A percentile compares a stretch with the other conserved stretches of the same genome.
These are phyloP conservation scores for Caenorhabditis sp. DNA, from an alignment of 2,888 invertebrate species.

Conservation along the genomic window DNA sequence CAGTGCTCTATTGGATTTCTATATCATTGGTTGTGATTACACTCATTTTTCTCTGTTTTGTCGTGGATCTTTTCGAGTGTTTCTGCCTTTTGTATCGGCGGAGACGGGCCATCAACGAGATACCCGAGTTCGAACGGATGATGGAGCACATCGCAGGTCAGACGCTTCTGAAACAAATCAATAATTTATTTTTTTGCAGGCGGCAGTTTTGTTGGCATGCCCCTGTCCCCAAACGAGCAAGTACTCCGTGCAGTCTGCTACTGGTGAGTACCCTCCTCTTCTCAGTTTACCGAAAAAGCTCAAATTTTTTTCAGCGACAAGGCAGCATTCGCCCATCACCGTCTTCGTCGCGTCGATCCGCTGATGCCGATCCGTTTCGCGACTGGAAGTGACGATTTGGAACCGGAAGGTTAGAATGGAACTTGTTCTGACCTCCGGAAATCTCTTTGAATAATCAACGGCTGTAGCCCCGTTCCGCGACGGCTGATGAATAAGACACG, in stretches of 20 bases:
- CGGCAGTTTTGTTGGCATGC: conserved; percentile 54
- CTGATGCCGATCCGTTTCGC: conserved; percentile 56
- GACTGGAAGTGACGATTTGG: conserved; percentile 17
- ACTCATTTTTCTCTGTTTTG: conserved; percentile 33
- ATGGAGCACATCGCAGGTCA: conserved; percentile 53
- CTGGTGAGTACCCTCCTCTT: conserved; percentile 28
- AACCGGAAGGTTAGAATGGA: not conserved
- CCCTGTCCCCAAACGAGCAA: conserved; percentile 58
- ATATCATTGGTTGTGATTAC: conserved; percentile 22
- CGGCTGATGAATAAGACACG: conserved; percentile 48
- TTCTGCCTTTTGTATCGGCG: conserved; percentile 20
- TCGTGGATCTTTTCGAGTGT: conserved; percentile 40
- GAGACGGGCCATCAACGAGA: conserved; percentile 17
- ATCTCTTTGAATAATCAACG: conserved; percentile 18
- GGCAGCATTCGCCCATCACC: conserved; percentile 52
- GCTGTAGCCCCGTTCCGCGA: not conserved
- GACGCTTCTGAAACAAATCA: not conserved
- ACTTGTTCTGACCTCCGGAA: not conserved
- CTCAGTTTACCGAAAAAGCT: not conserved
- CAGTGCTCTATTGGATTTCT: conserved; percentile 40
- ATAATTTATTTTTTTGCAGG: conserved; percentile 15
- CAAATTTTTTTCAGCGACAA: conserved; percentile 46
- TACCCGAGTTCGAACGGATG: conserved; percentile 43
- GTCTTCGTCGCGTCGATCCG: conserved; percentile 54
- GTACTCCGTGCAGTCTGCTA: conserved; percentile 56